A percentile compares a stretch with the other conserved stretches of the same genome.
These are phyloP conservation scores for Sebastiscus tertius DNA, from an alignment of 2,797 vertebrate species.

Conservation along the genomic window DNA sequence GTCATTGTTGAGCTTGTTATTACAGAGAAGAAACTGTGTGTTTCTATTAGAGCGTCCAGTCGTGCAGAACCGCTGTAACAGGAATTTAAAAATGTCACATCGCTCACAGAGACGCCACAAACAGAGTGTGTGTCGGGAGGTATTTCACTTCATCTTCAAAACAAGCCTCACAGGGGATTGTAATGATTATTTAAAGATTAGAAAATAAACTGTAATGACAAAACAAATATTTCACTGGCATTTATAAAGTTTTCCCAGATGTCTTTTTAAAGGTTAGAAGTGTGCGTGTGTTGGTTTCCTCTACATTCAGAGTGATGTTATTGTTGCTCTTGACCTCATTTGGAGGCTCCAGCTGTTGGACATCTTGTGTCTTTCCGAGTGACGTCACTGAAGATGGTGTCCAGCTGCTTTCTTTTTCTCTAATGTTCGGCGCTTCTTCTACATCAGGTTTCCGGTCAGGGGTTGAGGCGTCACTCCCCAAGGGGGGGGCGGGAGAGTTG, in stretches of 20 bases:
- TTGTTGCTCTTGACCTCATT: no score
- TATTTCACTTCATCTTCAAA: not conserved
- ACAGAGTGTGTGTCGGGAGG: not conserved
- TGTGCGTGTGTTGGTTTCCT: not conserved
- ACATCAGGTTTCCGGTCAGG: not conserved
- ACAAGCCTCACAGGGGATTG: not conserved
- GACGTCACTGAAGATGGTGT: not conserved
- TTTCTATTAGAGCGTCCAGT: conserved; percentile 56
- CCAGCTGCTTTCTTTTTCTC: not conserved
- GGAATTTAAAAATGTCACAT: conserved; percentile 60
- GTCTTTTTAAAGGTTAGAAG: conserved; percentile 30
- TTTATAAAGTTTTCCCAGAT: conserved; percentile 3
- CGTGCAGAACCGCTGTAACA: conserved; percentile 39
- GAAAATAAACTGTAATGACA: not conserved
- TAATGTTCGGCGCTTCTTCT: not conserved
- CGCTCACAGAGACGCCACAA: conserved; percentile 5
- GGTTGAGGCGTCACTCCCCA: not conserved
- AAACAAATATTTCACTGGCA: conserved; percentile 29
- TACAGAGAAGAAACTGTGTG: conserved; percentile 23
- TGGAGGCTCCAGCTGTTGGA: not conserved
- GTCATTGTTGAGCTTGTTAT: conserved; percentile 26
- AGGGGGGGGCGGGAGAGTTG: not conserved
- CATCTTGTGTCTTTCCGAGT: not conserved
- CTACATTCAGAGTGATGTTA: not conserved
- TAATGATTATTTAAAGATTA: conserved; percentile 24